These are phyloP conservation scores for Proales similis DNA, from an alignment of 1,140 invertebrate genomes.

Conservation along the genomic window DNA sequence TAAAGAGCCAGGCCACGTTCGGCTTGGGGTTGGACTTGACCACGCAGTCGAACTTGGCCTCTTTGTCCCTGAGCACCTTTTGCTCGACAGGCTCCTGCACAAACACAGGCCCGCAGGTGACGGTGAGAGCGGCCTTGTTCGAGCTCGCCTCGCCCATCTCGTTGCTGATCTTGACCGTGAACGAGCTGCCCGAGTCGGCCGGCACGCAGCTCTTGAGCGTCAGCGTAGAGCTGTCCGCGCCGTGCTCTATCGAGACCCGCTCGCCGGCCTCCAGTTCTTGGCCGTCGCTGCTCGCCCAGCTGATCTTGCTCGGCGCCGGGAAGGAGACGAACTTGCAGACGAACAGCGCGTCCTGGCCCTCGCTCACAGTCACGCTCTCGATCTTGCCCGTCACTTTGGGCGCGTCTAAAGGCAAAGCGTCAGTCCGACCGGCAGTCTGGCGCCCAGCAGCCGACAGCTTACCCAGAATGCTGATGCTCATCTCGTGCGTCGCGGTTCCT, in stretches of 20 bases:
- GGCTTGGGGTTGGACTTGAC: conserved; percentile 63
- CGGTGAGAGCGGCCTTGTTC: conserved; percentile 6
- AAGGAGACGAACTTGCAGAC: conserved; percentile 13
- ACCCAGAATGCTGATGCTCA: conserved; percentile 13
- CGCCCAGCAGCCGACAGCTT: too few relatives aligned
- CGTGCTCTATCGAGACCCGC: neutral
- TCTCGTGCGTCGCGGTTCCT: neutral
- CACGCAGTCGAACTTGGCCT: conserved; percentile 24
- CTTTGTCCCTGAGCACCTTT: conserved; percentile 9
- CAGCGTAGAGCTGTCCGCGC: neutral
- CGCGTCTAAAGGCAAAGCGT: neutral
- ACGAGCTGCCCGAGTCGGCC: neutral
- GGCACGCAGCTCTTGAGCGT: neutral
- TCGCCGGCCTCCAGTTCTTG: conserved; percentile 15
- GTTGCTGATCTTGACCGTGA: conserved; percentile 8
- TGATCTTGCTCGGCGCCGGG: neutral
- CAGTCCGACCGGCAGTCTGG: too few relatives aligned
- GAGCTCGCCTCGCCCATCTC: neutral
- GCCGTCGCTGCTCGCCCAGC: conserved; percentile 8
- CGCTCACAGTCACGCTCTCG: neutral
- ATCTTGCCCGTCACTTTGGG: conserved; percentile 7
- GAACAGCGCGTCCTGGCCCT: conserved; percentile 12
- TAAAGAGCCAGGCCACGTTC: conserved; percentile 69
- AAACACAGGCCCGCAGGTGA: neutral
- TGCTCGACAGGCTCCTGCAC: conserved; percentile 2